Base-by-base conservation (phyloP, 2,888 invertebrate genomes). In the Dioctria rufipes region DNA sequence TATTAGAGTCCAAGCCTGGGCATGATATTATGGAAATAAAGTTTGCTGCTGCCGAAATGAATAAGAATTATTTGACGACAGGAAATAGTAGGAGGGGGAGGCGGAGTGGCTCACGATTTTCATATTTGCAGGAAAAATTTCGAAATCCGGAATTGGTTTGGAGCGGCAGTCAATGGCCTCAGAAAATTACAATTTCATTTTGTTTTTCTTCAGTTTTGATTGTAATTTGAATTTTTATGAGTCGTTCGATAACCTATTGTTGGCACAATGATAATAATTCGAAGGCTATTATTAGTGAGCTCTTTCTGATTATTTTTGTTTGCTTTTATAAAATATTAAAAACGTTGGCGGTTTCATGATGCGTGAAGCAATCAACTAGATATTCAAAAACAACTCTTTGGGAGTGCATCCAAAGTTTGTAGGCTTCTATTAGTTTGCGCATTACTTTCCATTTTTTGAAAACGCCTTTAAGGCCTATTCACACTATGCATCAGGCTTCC, bases 111-210 rank as follows among this genome's bases (percentile, higher is more conserved):
- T 54, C 54, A n/a, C n/a, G 11, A 54, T 54, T 54, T 54, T 54
- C 3, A n/a, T 54, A 54, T 54, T 54, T 54, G 54, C 54, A 11
- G 11, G 54, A 54, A 54, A 54, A 11, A 54, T 54, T 8, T 54
- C 54, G 54, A 54, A 54, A 54, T 54, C 54, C n/a, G 54, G n/a
- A 54, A 54, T 54, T 54, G 54, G 6, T 54, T 46, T 54, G 54
- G 54, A 8, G 2, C 4, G 25, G 54, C 54, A 54, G 54, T 54
- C 54, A 54, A 54, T 54, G 11, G 54, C 8, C 9, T 54, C 1
- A 54, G 11, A 11, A 54, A 54, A 0, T 25, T 25, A 25, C 0
- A 25, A 25, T 25, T 25, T 25, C 1, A 1, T 25, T 25, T 25
- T 25, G 25, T 25, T 25, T n/a, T 25, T 25, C 25, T 25, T 25